Percentiles rank a stretch among this genome's conserved stretches.
These are phyloP conservation scores for Papilio gigon DNA, from an alignment of 2,888 invertebrate genomes.

Conservation along the genomic window DNA sequence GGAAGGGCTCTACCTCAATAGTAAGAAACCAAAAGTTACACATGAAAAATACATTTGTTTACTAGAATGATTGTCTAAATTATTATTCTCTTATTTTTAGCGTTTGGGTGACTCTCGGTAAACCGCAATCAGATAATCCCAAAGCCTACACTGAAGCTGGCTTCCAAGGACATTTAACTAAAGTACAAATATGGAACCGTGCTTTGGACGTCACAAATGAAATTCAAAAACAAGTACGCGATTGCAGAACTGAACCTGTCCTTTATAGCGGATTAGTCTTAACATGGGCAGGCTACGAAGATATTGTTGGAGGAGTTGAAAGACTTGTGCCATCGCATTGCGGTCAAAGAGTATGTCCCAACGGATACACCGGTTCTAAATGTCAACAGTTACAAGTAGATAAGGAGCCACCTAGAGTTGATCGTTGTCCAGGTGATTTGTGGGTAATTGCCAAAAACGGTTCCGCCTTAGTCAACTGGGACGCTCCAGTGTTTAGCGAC, in stretches of 20 bases:
- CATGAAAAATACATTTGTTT: constrained; percentile 8
- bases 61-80: constrained; percentile 5
- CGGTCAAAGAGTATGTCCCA: constrained; percentile 93
- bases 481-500: constrained; percentile 94
- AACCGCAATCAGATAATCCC: constrained; percentile 91
- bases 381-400: constrained; percentile 93
- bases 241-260: constrained; percentile 95
- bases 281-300: constrained; percentile 97
- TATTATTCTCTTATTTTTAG: constrained; percentile 72
- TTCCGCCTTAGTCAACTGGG: constrained; percentile 94
- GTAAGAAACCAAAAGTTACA: constrained; percentile 77
- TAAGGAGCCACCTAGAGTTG: constrained; percentile 92
- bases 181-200: constrained; percentile 96
- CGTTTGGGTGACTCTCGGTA: constrained; percentile 95
- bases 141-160: constrained; percentile 93
- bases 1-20: constrained; percentile 91
- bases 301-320: constrained; percentile 93
- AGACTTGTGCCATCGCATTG: constrained; percentile 95
- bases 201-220: constrained; percentile 95
- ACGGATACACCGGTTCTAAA: constrained; percentile 92
- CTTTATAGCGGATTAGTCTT: constrained; percentile 92
- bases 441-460: constrained; percentile 97
- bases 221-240: constrained; percentile 96
- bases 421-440: constrained; percentile 95
- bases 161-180: constrained; percentile 97